Percentiles rank a stretch among this genome's conserved stretches.
Evolutionary conservation across 2,888 invertebrate genomes (phyloP).

Genomic region (Unio delphinus): DNA sequence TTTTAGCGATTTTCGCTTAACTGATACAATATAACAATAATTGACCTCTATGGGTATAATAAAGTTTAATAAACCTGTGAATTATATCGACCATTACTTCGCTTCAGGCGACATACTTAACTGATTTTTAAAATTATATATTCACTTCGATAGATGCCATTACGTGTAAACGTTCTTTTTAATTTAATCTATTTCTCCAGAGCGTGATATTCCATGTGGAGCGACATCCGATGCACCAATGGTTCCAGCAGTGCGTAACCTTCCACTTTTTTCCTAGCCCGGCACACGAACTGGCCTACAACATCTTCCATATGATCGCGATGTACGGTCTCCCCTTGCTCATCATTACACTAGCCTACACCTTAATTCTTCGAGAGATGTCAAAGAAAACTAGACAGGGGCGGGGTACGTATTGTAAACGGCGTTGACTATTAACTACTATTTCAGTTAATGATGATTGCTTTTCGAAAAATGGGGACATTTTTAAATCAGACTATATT

Average conservation of each 20-base stretch:
- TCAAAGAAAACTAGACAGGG: slow-evolving; percentile 83
- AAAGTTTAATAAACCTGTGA: too few relatives aligned
- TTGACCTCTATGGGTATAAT: too few relatives aligned
- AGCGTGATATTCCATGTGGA: slow-evolving; percentile 89
- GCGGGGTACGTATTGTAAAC: slow-evolving; percentile 40
- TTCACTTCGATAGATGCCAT: too few relatives aligned
- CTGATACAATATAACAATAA: too few relatives aligned
- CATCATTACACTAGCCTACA: slow-evolving; percentile 90
- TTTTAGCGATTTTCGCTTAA: too few relatives aligned
- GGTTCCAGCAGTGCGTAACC: slow-evolving; percentile 93
- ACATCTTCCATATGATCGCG: slow-evolving; percentile 85
- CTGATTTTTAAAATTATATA: too few relatives aligned
- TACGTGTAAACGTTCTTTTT: background rate
- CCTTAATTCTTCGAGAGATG: slow-evolving; percentile 89
- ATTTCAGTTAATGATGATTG: too few relatives aligned
- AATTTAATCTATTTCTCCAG: slow-evolving; percentile 74
- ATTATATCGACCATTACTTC: too few relatives aligned
- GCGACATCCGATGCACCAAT: slow-evolving; percentile 84
- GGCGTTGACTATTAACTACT: background rate
- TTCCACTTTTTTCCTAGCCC: slow-evolving; percentile 83
- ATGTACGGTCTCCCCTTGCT: slow-evolving; percentile 90
- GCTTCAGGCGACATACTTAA: too few relatives aligned
- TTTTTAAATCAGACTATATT: too few relatives aligned
- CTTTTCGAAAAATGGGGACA: too few relatives aligned
- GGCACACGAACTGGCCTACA: slow-evolving; percentile 84